A percentile compares a stretch with the other conserved stretches of the same genome.
Evolutionary conservation across 2,113 vertebrate species (phyloP).

Genomic region (Myotis yumanensis): DNA sequence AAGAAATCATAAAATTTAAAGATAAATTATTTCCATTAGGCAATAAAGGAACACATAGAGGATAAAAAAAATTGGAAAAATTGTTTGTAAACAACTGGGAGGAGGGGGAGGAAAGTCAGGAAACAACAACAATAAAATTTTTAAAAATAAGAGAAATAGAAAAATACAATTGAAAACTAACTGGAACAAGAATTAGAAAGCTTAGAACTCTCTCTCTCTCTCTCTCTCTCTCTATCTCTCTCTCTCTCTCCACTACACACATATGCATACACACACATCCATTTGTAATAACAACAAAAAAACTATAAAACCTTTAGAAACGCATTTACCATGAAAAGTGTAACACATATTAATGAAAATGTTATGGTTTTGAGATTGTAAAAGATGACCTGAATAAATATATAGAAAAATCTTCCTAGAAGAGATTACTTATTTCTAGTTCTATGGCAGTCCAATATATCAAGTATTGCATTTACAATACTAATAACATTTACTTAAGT

Average conservation of each 20-base stretch:
- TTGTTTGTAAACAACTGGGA: background rate
- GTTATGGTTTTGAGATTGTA: background rate
- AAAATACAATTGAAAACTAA: background rate
- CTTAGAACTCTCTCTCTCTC: background rate
- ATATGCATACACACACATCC: background rate
- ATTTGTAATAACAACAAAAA: background rate
- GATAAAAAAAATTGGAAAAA: background rate
- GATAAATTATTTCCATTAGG: background rate
- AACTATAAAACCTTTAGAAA: background rate
- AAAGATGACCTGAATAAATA: background rate
- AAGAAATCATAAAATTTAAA: background rate
- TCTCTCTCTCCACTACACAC: background rate
- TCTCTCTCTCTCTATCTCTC: background rate
- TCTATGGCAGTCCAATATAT: background rate
- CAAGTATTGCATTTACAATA: slow-evolving; percentile 55
- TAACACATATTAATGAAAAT: background rate
- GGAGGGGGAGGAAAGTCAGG: background rate
- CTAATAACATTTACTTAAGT: slow-evolving; percentile 48
- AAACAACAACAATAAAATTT: background rate
- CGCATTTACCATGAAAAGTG: background rate
- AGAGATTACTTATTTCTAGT: slow-evolving; percentile 6
- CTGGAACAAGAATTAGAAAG: background rate
- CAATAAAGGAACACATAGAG: background rate
- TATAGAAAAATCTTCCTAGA: background rate
- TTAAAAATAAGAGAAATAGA: background rate